Conservation (phyloP, 2,797 vertebrate genomes). For the Thaleichthys pacificus region DNA sequence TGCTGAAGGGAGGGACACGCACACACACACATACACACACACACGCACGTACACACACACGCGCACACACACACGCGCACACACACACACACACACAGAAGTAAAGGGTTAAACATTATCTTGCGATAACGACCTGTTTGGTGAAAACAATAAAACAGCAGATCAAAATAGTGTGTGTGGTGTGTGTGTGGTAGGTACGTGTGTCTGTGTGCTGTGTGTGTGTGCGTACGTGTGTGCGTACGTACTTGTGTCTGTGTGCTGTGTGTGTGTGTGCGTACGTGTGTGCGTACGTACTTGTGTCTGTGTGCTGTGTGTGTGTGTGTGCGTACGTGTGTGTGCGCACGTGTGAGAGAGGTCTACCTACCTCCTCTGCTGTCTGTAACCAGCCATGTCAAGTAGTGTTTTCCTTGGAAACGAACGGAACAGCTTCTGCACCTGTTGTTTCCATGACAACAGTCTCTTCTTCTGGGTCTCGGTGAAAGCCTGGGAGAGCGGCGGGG, state of each 20-base stretch:
- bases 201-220: neutral
- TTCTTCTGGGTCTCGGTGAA: slow-evolving; percentile 98
- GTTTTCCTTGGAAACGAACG: slow-evolving; percentile 97
- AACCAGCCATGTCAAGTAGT: slow-evolving; percentile 92
- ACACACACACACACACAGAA: too few species aligned
- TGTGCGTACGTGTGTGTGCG: neutral
- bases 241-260: neutral
- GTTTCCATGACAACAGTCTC: slow-evolving; percentile 99
- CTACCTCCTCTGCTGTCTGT: slow-evolving; percentile 93
- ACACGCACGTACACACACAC: neutral
- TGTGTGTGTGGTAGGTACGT: neutral
- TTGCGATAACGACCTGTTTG: too few species aligned
- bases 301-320: neutral
- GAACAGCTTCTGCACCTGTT: slow-evolving; percentile 99
- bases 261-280: neutral
- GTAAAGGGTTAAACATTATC: neutral
- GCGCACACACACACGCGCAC: too few species aligned
- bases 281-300: neutral
- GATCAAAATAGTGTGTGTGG: neutral
- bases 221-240: neutral
- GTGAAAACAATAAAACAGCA: neutral
- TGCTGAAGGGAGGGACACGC: slow-evolving; percentile 47
- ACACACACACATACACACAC: too few species aligned
- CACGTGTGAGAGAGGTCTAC: slow-evolving; percentile 35
- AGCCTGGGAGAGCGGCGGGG: slow-evolving; percentile 72